Base-by-base conservation (phyloP, 2,797 vertebrate species). In the Chrysocyon brachyurus region DNA sequence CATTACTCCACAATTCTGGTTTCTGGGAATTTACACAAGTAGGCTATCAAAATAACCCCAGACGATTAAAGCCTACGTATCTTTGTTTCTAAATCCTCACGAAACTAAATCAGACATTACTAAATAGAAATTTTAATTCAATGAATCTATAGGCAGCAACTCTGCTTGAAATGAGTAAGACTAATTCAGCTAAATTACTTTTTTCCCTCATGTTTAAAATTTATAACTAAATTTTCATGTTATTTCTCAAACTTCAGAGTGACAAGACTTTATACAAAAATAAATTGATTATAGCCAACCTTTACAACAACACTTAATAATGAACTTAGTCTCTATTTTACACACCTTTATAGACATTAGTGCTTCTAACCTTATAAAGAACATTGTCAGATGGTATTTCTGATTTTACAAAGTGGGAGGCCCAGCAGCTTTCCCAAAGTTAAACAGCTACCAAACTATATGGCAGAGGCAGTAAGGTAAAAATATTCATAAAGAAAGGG, bases 21-120 rank as follows among this genome's bases (percentile, higher is more conserved):
- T 97, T 96, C 91, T 90, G 36, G 82, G 49, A 96, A 86, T 94
- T 79, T 95, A 94, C 7, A 88, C 46, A 94, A 93, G 57, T 19
- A 96, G 36, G 31, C 1, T 91, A 46, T 91, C 63, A 93, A 95
- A 97, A 96, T 93, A 90, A 96, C 16, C 24, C 24, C 24, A 87
- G 77, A 85, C 54, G 28, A 68, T 54, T 86, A 85, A 96, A 92
- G 77, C 5, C 16, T 79, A 79, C 26, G 40, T 16, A 73, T 88
- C 78, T 93, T 85, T 90, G 40, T 90, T 93, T 85, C 87, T 93
- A 88, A 88, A 64, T 83, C 36, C 52, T 84, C 24, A 78, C 36
- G 79, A 95, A 90, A 75, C 33, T 90, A 92, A 52, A 87, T 46
- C 28, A 88, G 59, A 33, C 40, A 75, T 93, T 84, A 94, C 26